phyloP scores from a whole-genome alignment of 2,113 vertebrate species.

The Ahaetulla prasina region DNA sequence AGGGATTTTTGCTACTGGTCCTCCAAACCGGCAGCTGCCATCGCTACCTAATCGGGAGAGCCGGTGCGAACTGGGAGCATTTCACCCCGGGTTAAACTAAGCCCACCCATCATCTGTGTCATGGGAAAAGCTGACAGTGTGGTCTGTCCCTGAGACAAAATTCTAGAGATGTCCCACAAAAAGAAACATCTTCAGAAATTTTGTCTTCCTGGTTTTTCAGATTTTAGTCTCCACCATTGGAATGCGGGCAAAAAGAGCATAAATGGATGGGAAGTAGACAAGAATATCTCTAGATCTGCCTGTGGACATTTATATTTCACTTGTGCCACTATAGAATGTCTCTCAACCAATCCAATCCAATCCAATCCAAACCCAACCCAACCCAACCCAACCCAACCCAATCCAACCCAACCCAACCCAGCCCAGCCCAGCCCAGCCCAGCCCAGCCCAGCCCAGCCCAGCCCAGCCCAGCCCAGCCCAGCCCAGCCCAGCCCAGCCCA shows the following conservation, averaged over 20 bases:
- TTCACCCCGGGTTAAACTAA: not conserved
- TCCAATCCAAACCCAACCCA: no score
- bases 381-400: no score
- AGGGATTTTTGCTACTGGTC: no score
- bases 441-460: no score
- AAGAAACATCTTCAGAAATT: not conserved
- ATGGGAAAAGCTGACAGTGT: not conserved
- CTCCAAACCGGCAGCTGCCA: no score
- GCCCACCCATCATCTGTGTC: not conserved
- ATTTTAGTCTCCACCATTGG: not conserved
- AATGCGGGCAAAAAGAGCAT: not conserved
- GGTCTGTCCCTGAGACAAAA: not conserved
- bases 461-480: no score
- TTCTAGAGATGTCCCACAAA: not conserved
- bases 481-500: not conserved
- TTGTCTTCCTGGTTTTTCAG: not conserved
- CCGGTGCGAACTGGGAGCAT: no score
- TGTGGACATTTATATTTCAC: not conserved
- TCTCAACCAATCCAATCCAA: not conserved
- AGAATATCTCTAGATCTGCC: not conserved
- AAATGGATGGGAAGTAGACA: not conserved
- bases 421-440: not conserved
- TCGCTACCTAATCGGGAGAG: no score
- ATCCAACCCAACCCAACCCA: no score
- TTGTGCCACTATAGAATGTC: not conserved